Percentiles rank a stretch among this genome's conserved stretches.
These are phyloP conservation scores for Gerris lacustris DNA, from an alignment of 2,888 invertebrate genomes.

Conservation along the genomic window DNA sequence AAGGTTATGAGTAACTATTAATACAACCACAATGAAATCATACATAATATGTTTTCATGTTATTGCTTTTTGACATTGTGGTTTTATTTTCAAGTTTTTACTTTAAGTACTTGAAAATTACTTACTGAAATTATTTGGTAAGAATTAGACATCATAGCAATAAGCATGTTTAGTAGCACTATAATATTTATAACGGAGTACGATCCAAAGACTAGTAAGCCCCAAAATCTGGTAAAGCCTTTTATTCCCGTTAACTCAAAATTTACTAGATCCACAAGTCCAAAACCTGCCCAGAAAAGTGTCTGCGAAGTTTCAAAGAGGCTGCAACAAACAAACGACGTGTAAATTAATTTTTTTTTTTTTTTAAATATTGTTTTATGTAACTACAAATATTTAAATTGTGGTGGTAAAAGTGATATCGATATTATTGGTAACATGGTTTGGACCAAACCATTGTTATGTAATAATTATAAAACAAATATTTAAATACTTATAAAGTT, in stretches of 20 bases:
- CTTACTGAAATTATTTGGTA: slow-evolving; percentile 93
- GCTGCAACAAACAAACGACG: slow-evolving; percentile 41
- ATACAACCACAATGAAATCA: too few relatives aligned
- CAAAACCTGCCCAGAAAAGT: slow-evolving; percentile 96
- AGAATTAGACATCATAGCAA: slow-evolving; percentile 99
- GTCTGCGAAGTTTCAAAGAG: slow-evolving; percentile 96
- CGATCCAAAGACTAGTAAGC: slow-evolving; percentile 90
- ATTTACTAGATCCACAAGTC: slow-evolving; percentile 83
- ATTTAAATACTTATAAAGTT: too few relatives aligned
- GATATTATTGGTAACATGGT: too few relatives aligned
- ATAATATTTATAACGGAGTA: slow-evolving; percentile 96
- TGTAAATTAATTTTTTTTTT: too few relatives aligned
- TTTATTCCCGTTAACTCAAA: slow-evolving; percentile 92
- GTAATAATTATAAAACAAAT: too few relatives aligned
- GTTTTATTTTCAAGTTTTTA: too few relatives aligned
- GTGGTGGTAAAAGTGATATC: too few relatives aligned
- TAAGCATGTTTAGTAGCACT: slow-evolving; percentile 91
- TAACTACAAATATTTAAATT: neutral
- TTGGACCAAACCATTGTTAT: too few relatives aligned
- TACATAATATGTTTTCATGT: too few relatives aligned
- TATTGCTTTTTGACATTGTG: too few relatives aligned
- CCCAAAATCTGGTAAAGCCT: slow-evolving; percentile 92
- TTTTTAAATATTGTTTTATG: too few relatives aligned
- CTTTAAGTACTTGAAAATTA: slow-evolving; percentile 25
- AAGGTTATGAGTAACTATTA: too few relatives aligned